Evolutionary conservation across 2,888 invertebrate species (phyloP), one percentile per base, ranked within the genome.

Genomic region (Anticlea derivata): DNA sequence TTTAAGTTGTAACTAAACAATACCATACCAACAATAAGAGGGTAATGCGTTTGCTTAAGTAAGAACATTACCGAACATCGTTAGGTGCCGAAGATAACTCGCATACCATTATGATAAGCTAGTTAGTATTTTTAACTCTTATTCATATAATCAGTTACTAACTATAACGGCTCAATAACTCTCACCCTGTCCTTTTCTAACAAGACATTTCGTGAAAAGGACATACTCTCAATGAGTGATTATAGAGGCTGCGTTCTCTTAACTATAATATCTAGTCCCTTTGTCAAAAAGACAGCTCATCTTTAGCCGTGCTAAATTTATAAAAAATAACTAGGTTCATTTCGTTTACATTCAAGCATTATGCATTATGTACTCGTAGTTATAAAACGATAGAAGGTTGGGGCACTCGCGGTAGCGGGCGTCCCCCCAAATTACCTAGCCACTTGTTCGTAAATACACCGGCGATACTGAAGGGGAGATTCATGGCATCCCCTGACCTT

Each of bases 1-100:
- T 70, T 70, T 60, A 63, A 61, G 65, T 66, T 48, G 59, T 62
- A 65, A 71, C 66, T 53, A 73, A 70, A 72, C 68, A 70, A 65
- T 61, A 61, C 45, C 50, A 63, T n/a, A n/a, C n/a, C n/a, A n/a
- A n/a, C n/a, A n/a, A n/a, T n/a, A 72, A 77, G 74, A 61, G 52
- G 61, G 58, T 78, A 83, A 78, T 79, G 73, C 58, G 59, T 66
- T 59, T 24, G 37, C 55, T 43, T 40, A 37, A 53, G 29, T 33
- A 54, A 55, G 61, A 8, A 65, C 68, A 69, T 70, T 66, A 65
- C 56, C 60, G 51, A 57, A 59, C 59, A 61, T 70, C 69, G 59
- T 77, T 73, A 75, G 56, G 26, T 41, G 56, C 44, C 48, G 61
- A 71, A 51, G 67, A 76, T 70, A 73, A 45, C 26, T 11, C 29